Conservation (phyloP, 2,888 invertebrate species). For the Sepiola atlantica region DNA sequence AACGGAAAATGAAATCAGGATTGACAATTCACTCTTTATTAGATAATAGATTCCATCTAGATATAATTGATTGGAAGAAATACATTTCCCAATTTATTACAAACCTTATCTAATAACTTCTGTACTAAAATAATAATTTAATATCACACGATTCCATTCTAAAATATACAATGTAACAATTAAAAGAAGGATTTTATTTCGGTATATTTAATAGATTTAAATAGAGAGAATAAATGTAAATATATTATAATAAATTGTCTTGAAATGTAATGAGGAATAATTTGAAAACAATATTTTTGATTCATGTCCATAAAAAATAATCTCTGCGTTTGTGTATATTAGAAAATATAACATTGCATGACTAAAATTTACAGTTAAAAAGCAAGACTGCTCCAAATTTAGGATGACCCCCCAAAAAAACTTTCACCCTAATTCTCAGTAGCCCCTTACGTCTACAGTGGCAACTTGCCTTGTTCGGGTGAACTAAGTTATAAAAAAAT, state of each 20-base stretch:
- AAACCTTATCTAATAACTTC: background rate
- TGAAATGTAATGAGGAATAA: background rate
- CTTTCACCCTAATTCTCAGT: no score
- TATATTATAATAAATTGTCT: background rate
- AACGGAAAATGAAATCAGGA: background rate
- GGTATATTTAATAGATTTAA: no score
- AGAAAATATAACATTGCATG: no score
- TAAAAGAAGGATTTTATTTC: no score
- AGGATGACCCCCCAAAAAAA: no score
- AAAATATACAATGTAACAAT: background rate
- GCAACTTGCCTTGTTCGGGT: no score
- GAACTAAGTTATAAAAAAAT: no score
- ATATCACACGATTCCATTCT: background rate
- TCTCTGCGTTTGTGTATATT: background rate
- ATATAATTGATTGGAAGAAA: background rate
- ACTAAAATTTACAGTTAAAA: no score
- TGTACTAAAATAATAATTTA: background rate
- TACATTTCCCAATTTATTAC: background rate
- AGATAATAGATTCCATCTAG: background rate
- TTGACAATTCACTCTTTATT: background rate
- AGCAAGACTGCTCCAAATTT: no score
- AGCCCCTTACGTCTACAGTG: no score
- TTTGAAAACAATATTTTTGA: background rate
- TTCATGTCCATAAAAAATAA: background rate
- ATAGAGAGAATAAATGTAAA: no score